Base-by-base conservation (phyloP, 2,888 invertebrate species). In the Mongoloraphidia duomilia region DNA sequence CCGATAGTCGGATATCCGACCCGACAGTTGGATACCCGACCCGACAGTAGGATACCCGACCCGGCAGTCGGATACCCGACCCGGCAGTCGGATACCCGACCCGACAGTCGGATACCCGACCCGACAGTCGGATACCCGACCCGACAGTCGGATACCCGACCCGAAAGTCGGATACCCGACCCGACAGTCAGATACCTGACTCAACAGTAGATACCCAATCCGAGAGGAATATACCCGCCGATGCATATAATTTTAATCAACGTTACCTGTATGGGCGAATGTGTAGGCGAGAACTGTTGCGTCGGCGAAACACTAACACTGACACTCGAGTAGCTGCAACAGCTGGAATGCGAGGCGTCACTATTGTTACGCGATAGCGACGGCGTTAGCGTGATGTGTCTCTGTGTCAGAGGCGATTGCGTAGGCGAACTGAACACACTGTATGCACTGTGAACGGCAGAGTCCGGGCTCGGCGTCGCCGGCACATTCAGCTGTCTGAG, bases 271-370 rank as follows among this genome's bases (percentile, higher is more conserved):
- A 90, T 83, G n/a, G 90, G 90, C 38, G 89, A 89, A 63, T 90
- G 89, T 13, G 87, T 88, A 34, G 89, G 89, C 54, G 84, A 84
- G 62, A 84, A 85, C 66, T 83, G 82, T 55, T 72, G 72, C 38
- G 72, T 71, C 26, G 73, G 71, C 45, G 72, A 70, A 44, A 71
- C 71, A 17, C 71, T 69, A 34, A 72, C 69, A 4, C 72, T 72
- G 48, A 72, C 71, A 10, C 84, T 84, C 62, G 86, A 86, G 65
- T 85, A 87, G 36, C 86, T 86, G 69, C 89, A 89, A 63, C 89
- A 90, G 56, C 89, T 88, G 58, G 89, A 89, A 65, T 86, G 85
- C 52, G 90, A 90, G 2, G 91, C 90, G 64, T 91, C 91, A 59
- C 88, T 89, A 70, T 91, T 91, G 71, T 90, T 91, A 51, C 91